Evolutionary conservation across 1,140 invertebrate genomes (phyloP).

Genomic region (Drosophila pachea): DNA sequence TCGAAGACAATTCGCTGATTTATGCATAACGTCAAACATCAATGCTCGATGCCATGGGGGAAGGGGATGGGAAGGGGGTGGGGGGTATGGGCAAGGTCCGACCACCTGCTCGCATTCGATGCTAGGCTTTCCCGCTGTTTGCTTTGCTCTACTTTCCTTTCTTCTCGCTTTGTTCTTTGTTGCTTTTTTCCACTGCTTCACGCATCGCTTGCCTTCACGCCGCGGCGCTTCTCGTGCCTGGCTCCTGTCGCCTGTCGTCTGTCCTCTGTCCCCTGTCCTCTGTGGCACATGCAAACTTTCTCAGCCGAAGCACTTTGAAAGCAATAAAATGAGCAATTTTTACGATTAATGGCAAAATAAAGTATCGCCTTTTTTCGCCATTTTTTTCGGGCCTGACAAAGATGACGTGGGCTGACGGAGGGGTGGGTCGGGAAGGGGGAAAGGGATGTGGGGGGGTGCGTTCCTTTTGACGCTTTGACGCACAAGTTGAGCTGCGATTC

Average conservation of each 20-base stretch:
- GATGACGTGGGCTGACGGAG: no score
- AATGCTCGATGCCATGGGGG: conserved; percentile 13
- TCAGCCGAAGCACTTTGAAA: conserved; percentile 53
- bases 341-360: conserved; percentile 67
- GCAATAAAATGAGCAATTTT: conserved; percentile 67
- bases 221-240: conserved; percentile 11
- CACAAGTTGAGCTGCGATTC: conserved; percentile 1
- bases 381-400: conserved; percentile 6
- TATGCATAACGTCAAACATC: conserved; percentile 32
- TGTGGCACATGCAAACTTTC: conserved; percentile 55
- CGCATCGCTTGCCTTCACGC: conserved; percentile 35
- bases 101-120: conserved; percentile 36
- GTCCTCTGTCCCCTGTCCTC: not conserved
- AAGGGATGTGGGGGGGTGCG: no score
- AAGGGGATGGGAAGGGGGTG: no score
- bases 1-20: conserved; percentile 36
- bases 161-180: conserved; percentile 11
- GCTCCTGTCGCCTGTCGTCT: not conserved
- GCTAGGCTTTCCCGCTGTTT: conserved; percentile 27
- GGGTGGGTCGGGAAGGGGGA: no score
- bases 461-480: conserved; percentile 17
- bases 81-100: no score
- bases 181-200: conserved; percentile 25
- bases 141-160: conserved; percentile 15
- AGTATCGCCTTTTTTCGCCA: conserved; percentile 42